These are phyloP conservation scores for Lepeophtheirus salmonis DNA, from an alignment of 1,140 invertebrate genomes.

Conservation along the genomic window DNA sequence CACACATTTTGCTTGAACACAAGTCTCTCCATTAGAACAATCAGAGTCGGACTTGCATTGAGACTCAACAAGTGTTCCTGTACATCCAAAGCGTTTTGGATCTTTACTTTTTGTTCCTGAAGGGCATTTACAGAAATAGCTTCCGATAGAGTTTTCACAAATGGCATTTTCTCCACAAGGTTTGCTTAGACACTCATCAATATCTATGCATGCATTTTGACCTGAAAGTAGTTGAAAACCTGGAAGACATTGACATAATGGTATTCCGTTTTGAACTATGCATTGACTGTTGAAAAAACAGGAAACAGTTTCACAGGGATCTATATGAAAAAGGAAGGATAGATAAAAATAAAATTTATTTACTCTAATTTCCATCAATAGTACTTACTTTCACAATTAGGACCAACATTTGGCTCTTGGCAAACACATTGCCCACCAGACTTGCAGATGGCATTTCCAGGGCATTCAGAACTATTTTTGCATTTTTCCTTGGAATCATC, in stretches of 20 bases:
- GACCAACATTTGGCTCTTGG: conserved; percentile 70
- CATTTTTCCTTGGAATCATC: conserved; percentile 29
- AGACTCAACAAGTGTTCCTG: conserved; percentile 37
- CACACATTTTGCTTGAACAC: conserved; percentile 60
- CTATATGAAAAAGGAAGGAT: conserved; percentile 30
- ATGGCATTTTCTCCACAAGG: conserved; percentile 61
- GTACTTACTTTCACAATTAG: conserved; percentile 75
- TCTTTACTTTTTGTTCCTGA: conserved; percentile 36
- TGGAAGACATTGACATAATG: conserved; percentile 56
- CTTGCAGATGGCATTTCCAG: conserved; percentile 71
- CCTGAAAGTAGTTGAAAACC: conserved; percentile 45
- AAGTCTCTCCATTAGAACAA: conserved; percentile 60
- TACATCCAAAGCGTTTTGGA: conserved; percentile 47
- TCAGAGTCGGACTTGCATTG: conserved; percentile 49
- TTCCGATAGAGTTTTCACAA: conserved; percentile 66
- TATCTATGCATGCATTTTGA: conserved; percentile 56
- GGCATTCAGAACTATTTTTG: conserved; percentile 50
- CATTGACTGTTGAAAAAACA: conserved; percentile 75
- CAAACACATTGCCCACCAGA: conserved; percentile 50
- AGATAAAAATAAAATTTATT: conserved; percentile 23
- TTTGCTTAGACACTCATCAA: conserved; percentile 55
- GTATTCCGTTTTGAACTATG: conserved; percentile 56
- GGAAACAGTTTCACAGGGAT: conserved; percentile 65
- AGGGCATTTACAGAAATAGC: conserved; percentile 68
- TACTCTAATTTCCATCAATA: no score